These are phyloP conservation scores for Arion vulgaris DNA, from an alignment of 1,140 invertebrate species.

Conservation along the genomic window DNA sequence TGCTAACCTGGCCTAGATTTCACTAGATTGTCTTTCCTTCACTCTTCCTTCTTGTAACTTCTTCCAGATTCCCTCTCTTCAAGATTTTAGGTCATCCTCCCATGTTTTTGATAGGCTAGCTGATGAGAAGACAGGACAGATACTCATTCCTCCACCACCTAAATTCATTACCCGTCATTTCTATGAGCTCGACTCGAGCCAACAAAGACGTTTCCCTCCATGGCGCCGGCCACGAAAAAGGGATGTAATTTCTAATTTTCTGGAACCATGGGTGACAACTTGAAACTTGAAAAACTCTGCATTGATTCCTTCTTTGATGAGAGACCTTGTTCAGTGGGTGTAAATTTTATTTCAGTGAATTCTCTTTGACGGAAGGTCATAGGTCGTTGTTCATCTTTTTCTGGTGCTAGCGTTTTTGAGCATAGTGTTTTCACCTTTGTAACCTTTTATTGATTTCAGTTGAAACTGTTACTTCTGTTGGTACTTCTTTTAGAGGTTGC, in stretches of 20 bases:
- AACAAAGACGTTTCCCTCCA: slow-evolving; percentile 1
- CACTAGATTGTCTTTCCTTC: no score
- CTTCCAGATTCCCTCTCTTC: not conserved
- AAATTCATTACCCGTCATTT: slow-evolving; percentile 10
- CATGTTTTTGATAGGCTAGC: not conserved
- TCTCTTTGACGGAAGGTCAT: slow-evolving; percentile 12
- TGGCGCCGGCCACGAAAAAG: slow-evolving; percentile 17
- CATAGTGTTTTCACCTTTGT: not conserved
- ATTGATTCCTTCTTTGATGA: slow-evolving; percentile 11
- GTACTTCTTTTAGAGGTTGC: no score
- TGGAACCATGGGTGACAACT: slow-evolving; percentile 9
- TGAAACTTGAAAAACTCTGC: not conserved
- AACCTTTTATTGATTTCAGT: not conserved
- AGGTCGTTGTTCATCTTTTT: not conserved
- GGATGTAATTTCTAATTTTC: slow-evolving; percentile 17
- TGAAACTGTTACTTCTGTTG: not conserved
- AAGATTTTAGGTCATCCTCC: not conserved
- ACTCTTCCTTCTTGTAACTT: no score
- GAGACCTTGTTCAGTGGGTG: slow-evolving; percentile 5
- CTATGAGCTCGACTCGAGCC: not conserved
- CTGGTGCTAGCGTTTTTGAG: not conserved
- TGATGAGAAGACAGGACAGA: not conserved
- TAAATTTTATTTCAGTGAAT: slow-evolving; percentile 3
- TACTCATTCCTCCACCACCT: not conserved
- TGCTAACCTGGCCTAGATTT: no score